Conservation (phyloP, 1,140 invertebrate species). For the Temnothorax longispinosus region DNA sequence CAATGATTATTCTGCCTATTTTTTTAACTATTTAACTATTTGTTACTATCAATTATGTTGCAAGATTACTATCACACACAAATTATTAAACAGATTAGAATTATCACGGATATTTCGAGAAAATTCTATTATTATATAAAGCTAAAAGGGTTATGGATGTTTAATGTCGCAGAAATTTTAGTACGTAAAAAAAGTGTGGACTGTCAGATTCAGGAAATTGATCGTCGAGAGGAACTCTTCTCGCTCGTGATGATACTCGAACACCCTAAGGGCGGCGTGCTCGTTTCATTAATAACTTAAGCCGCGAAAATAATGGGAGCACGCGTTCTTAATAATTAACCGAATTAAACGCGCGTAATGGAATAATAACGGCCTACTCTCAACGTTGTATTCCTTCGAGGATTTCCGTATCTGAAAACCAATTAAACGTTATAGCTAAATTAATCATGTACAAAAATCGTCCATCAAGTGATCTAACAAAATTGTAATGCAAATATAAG, state of each 20-base stretch:
- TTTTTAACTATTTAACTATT: neutral
- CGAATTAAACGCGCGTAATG: conserved; percentile 78
- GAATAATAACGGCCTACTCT: conserved; percentile 79
- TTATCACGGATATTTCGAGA: neutral
- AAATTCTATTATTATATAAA: neutral
- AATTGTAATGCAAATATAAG: neutral
- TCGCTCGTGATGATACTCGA: neutral
- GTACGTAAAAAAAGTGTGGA: neutral
- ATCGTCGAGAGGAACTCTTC: neutral
- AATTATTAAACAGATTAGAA: conserved; percentile 1
- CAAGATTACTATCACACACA: neutral
- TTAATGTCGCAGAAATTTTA: neutral
- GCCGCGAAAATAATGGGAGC: conserved; percentile 78
- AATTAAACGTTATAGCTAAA: neutral
- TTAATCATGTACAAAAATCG: neutral
- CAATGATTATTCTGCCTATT: neutral
- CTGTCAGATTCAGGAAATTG: neutral
- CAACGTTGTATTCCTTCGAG: neutral
- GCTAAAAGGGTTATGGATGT: neutral
- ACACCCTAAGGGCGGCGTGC: conserved; percentile 12
- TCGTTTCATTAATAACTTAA: conserved; percentile 83
- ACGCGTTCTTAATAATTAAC: conserved; percentile 82
- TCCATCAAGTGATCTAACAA: neutral
- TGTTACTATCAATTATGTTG: neutral
- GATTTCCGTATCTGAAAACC: neutral